phyloP scores from a whole-genome alignment of 2,797 vertebrate genomes.

The Anableps anableps region DNA sequence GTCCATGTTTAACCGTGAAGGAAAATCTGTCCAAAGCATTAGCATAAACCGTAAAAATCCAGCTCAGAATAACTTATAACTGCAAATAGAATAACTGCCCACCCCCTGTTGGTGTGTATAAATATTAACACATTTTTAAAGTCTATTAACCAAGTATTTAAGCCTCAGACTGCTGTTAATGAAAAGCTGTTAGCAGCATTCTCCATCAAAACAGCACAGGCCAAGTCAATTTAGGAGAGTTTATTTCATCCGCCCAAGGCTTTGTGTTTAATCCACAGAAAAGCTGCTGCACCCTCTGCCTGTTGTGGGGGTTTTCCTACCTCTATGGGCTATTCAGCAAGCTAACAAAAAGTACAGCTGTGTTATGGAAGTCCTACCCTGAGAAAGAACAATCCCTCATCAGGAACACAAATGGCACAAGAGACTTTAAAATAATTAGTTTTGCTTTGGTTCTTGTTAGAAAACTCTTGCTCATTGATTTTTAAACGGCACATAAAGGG shows the following conservation, averaged over 20 bases:
- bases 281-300: slow-evolving; percentile 38
- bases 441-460: neutral
- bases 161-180: slow-evolving; percentile 59
- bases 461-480: slow-evolving; percentile 16
- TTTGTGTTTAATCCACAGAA: slow-evolving; percentile 64
- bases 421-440: slow-evolving; percentile 9
- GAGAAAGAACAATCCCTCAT: slow-evolving; percentile 17
- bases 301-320: slow-evolving; percentile 50
- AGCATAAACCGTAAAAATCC: neutral
- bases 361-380: slow-evolving; percentile 36
- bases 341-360: slow-evolving; percentile 35
- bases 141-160: slow-evolving; percentile 32
- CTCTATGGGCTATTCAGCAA: slow-evolving; percentile 27
- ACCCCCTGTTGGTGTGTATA: neutral
- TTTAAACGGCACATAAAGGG: slow-evolving; percentile 28
- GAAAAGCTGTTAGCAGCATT: slow-evolving; percentile 72
- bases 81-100: slow-evolving; percentile 6
- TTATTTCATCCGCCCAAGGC: slow-evolving; percentile 60
- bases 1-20: neutral
- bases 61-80: slow-evolving; percentile 1
- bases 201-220: slow-evolving; percentile 61
- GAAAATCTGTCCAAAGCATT: neutral
- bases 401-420: slow-evolving; percentile 47
- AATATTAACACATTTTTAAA: slow-evolving; percentile 32
- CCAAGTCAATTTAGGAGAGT: slow-evolving; percentile 71